Evolutionary conservation across 2,797 vertebrate species (phyloP).

Genomic region (Huso huso): DNA sequence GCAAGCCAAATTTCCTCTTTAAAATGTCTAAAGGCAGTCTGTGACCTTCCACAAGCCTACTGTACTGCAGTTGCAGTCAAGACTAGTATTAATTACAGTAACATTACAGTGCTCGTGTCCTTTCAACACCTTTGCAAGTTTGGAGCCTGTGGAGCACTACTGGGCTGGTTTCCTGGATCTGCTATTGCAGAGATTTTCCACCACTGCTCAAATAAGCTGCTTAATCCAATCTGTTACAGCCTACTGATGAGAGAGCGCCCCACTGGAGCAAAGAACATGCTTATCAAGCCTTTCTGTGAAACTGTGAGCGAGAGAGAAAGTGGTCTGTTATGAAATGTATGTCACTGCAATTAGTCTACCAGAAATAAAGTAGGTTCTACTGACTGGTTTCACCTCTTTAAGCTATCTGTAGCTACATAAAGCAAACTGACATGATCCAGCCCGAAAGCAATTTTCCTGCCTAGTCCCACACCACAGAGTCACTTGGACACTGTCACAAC

Average conservation of each 20-base stretch:
- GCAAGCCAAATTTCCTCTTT: no score
- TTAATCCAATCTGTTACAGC: slow-evolving; percentile 1
- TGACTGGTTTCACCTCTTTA: slow-evolving; percentile 17
- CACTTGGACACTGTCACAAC: slow-evolving; percentile 20
- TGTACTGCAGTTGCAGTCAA: no score
- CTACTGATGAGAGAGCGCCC: neutral
- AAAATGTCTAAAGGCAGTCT: no score
- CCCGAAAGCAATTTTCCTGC: slow-evolving; percentile 15
- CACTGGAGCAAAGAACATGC: neutral
- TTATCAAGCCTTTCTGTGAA: neutral
- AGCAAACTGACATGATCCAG: slow-evolving; percentile 11
- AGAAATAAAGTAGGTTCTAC: neutral
- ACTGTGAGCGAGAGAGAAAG: neutral
- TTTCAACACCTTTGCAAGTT: no score
- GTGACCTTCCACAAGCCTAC: no score
- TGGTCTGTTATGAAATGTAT: neutral
- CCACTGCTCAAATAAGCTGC: neutral
- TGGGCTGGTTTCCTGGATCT: neutral
- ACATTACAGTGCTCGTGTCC: no score
- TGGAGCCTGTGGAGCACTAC: no score
- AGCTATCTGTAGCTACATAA: slow-evolving; percentile 12
- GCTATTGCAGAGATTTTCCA: neutral
- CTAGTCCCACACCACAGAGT: neutral
- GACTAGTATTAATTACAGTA: no score
- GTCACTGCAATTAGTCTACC: slow-evolving; percentile 9